Evolutionary conservation across 2,113 vertebrate genomes (phyloP).

Genomic region (Laterallus jamaicensis): DNA sequence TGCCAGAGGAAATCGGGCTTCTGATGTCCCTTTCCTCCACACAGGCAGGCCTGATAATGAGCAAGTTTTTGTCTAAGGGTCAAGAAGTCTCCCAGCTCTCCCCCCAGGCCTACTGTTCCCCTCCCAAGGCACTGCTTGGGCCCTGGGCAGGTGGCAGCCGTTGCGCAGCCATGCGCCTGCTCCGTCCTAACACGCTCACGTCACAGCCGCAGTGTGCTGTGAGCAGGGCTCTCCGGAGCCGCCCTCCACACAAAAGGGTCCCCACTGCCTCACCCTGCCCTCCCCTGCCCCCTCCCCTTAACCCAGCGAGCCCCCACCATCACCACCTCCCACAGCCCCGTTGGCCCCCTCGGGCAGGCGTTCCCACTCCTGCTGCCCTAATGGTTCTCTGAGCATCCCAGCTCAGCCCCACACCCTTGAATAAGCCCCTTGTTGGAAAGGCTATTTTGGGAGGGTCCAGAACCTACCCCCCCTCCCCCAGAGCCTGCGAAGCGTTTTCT

Average conservation of each 20-base stretch:
- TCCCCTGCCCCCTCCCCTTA: background rate
- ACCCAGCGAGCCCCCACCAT: background rate
- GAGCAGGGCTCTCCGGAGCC: background rate
- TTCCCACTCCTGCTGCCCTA: rapidly evolving
- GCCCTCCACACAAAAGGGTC: background rate
- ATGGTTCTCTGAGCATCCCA: background rate
- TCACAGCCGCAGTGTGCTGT: background rate
- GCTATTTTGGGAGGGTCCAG: background rate
- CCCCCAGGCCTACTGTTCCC: background rate
- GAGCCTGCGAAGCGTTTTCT: background rate
- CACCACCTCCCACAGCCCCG: background rate
- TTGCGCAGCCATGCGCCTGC: background rate
- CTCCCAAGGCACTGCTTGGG: background rate
- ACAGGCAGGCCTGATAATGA: background rate
- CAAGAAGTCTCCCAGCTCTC: background rate
- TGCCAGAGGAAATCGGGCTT: background rate
- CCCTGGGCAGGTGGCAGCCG: conserved; percentile 25
- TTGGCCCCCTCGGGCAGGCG: rapidly evolving
- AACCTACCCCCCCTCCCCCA: background rate
- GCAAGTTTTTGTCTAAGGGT: background rate
- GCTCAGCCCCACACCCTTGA: background rate
- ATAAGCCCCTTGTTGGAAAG: conserved; percentile 61
- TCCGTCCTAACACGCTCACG: background rate
- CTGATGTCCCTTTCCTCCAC: rapidly evolving
- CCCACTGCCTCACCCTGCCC: background rate